Evolutionary conservation across 2,797 vertebrate genomes (phyloP).

Genomic region (Danio albolineatus): DNA sequence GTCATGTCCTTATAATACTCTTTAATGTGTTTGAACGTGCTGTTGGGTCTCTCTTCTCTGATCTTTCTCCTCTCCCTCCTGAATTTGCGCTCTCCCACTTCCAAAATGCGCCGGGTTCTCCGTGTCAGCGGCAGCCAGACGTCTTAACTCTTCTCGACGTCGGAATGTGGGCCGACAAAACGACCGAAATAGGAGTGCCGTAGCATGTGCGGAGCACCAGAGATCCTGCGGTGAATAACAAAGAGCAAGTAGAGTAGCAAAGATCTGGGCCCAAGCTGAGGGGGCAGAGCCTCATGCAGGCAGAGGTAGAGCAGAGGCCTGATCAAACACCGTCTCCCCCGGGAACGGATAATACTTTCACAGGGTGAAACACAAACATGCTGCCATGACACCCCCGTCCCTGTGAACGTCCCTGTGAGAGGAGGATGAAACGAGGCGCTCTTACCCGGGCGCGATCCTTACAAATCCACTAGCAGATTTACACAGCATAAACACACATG

Average conservation of each 20-base stretch:
- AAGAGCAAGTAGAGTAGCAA: constrained; percentile 27
- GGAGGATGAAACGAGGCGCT: constrained; percentile 49
- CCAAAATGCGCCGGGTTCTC: not conserved
- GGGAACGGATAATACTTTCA: constrained; percentile 59
- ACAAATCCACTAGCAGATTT: constrained; percentile 44
- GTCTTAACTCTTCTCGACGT: constrained; percentile 33
- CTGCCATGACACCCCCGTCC: constrained; percentile 44
- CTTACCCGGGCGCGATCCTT: constrained; percentile 22
- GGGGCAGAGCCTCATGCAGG: constrained; percentile 38
- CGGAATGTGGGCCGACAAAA: constrained; percentile 45
- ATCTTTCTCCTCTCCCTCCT: constrained; percentile 8
- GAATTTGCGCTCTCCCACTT: constrained; percentile 13
- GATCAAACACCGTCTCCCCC: constrained; percentile 57
- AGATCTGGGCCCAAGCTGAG: constrained; percentile 41
- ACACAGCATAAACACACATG: constrained; percentile 46
- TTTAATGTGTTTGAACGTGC: constrained; percentile 47
- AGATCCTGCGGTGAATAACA: constrained; percentile 40
- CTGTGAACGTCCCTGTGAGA: constrained; percentile 45
- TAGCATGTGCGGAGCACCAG: constrained; percentile 28
- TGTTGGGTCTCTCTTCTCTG: constrained; percentile 18
- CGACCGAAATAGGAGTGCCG: constrained; percentile 9
- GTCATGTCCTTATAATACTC: constrained; percentile 49
- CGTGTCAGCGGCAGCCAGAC: constrained; percentile 43
- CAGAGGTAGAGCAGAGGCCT: constrained; percentile 44
- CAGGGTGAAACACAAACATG: constrained; percentile 49